Conservation (phyloP, 1,140 invertebrate species). For the Paraescarpia echinospica region DNA sequence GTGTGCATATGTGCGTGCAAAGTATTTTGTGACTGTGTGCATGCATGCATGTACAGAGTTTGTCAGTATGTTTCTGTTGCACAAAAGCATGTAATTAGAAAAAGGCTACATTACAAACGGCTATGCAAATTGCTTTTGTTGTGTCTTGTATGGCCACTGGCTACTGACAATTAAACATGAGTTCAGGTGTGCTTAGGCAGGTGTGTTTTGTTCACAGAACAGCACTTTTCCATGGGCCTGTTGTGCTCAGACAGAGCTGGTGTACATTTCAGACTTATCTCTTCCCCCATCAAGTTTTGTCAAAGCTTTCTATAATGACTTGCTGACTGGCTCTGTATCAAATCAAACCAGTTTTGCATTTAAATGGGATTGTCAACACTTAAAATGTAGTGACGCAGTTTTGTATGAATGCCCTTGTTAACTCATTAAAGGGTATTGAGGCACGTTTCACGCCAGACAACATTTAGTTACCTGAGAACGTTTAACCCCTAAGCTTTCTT, state of each 20-base stretch:
- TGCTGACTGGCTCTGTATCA: background rate
- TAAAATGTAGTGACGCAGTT: background rate
- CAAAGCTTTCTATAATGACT: background rate
- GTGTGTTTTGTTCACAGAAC: background rate
- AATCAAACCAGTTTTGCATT: background rate
- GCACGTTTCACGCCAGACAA: background rate
- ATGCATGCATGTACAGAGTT: background rate
- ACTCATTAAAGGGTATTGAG: background rate
- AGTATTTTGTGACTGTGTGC: conserved; percentile 8
- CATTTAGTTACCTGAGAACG: background rate
- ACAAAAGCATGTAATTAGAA: background rate
- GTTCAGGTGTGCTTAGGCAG: background rate
- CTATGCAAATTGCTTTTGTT: background rate
- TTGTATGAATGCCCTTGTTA: background rate
- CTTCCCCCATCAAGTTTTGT: background rate
- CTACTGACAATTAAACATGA: background rate
- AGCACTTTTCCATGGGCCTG: background rate
- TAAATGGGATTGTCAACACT: background rate
- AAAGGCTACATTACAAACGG: background rate
- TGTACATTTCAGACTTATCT: background rate
- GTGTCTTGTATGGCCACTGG: background rate
- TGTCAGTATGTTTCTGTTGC: background rate
- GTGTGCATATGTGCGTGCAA: background rate
- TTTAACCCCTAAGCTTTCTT: background rate
- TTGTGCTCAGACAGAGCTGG: background rate